Evolutionary conservation across 1,140 invertebrate species (phyloP), one percentile per base, ranked within the genome.

Genomic region (Nasonia longicornis): DNA sequence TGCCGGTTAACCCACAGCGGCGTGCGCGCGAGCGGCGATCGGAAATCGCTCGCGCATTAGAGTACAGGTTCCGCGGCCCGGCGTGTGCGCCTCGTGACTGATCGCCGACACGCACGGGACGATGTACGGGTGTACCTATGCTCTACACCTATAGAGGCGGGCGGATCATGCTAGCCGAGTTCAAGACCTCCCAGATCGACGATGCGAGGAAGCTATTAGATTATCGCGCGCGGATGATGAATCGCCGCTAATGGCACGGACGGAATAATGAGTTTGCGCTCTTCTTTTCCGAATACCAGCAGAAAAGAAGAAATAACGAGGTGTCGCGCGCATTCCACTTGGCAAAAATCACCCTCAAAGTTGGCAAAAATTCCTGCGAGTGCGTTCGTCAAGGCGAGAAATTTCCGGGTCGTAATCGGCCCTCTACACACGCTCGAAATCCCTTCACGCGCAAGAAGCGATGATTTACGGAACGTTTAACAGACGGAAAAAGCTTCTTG

Each of bases 201-300:
- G 80, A 82, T 71, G 74, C 58, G 58, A 81, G 31, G 74, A 75
- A 80, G 80, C 79, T 35, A 42, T 42, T 42, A 70, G 79, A 76
- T 80, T 35, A 67, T 80, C 72, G 72, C 42, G 8, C 16, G 12
- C 22, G 70, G 52, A 66, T 73, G 72, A 79, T 78, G 69, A 70
- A 78, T 78, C 83, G 69, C 80, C 83, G 78, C 73, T 83, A 84
- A 87, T 86, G 83, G 85, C 79, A 84, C 84, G 12, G 71, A 48
- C 10, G 72, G 3, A 70, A 70, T 78, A 70, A 70, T 78, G 48
- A 26, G 3, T 71, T 79, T 63, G 67, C 38, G 16, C n/a, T 58
- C 16, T 7, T 58, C 20, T 20, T 2, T 1, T 58, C 6, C 3
- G 1, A n/a, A 67, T 67, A 67, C 14, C 22, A 10, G 4, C 7